Evolutionary conservation across 2,888 invertebrate genomes (phyloP), one percentile per base, ranked within the genome.

Genomic region (Trichogramma evanescens): DNA sequence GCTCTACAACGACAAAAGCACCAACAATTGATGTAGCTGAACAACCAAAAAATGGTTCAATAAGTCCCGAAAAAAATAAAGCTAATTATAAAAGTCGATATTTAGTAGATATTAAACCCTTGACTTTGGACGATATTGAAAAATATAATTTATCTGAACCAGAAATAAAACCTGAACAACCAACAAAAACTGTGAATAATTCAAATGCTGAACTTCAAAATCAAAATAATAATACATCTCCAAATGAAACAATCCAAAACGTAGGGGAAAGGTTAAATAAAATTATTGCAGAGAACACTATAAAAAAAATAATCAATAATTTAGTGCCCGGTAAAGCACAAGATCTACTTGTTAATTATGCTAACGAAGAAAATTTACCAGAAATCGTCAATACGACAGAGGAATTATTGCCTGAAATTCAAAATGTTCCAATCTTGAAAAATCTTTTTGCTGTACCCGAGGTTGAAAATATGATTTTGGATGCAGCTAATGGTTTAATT

Each of bases 221-320:
- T 45, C 8, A 45, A 45, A 45, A 9, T 45, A 45, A n/a, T 45
- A n/a, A n/a, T 45, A 45, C 8, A n/a, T n/a, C 45, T 9, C 2
- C 8, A 45, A 9, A 8, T 9, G 45, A 9, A 45, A n/a, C 9
- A 9, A n/a, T 2, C 8, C 2, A 45, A 45, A 45, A 9, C n/a
- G 9, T 3, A 45, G 45, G n/a, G 2, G n/a, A 45, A 45, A 45
- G n/a, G n/a, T 8, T 9, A 9, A 45, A 45, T 3, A n/a, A 45
- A 45, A 9, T 45, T 9, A 45, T 45, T 9, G 8, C n/a, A 45
- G 45, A 45, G n/a, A 67, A 62, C 5, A 55, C 69, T 42, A 67
- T 74, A 38, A 70, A 67, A 41, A 62, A 65, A 6, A 67, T 69
- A 5, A 66, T 74, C 4, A 71, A 73, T 41, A 66, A 70, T 13